Evolutionary conservation across 2,888 invertebrate genomes (phyloP), one percentile per base, ranked within the genome.

Genomic region (Reticulitermes lucifugus): DNA sequence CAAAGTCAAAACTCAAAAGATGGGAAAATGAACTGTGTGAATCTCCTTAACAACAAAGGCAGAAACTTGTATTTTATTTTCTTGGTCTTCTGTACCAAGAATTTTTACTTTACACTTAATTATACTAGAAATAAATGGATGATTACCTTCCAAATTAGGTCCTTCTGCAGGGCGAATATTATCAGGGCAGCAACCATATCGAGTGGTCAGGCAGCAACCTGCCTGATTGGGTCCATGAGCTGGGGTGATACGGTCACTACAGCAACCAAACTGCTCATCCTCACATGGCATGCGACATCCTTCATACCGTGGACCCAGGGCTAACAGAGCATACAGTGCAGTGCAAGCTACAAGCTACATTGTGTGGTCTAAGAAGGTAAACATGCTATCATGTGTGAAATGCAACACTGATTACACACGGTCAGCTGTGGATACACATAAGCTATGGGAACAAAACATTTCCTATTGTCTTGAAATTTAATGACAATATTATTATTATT

Each of bases 101-200:
- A 55, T 18, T 55, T 46, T 55, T 18, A 55, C 35, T 35, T 35
- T 35, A 35, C 35, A 35, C 35, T 3, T 35, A 35, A 35, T 18
- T 55, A 55, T 5, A 55, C 14, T 55, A 18, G 18, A 55, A 55
- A 5, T 14, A 65, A 35, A 55, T 18, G 18, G 5, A 55, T 65
- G 7, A 21, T 87, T 90, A 93, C 94, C 95, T 91, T 96, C 94
- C 59, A 93, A 91, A 89, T 95, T 93, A 0, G 96, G 95, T 87
- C 98, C 98, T 87, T 94, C 93, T 9, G 98, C 98, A 2, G 96
- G 93, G 75, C 94, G 93, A 88, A 96, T 94, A 89, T 97, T 96
- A 89, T 99, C 98, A 0, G 96, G 96, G 89, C 98, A 99, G 91
- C 98, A 99, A n/a, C 98, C 97, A 89, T 93, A 96, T 6, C 93